Conservation (phyloP, 2,797 vertebrate species). For the Phrynocephalus vlangalii region DNA sequence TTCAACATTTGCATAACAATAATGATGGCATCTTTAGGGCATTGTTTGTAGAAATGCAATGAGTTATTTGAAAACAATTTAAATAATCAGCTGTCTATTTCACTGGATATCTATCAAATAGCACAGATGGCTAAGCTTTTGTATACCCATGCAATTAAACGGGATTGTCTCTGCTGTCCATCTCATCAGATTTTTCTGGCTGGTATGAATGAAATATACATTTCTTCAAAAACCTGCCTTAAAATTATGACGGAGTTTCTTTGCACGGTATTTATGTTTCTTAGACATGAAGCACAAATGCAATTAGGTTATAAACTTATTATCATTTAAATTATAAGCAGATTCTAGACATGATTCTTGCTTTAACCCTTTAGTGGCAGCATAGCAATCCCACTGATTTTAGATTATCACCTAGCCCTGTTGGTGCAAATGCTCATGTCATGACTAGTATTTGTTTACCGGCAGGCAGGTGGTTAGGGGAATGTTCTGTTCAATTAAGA, state of each 20-base stretch:
- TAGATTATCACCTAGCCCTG: too few species aligned
- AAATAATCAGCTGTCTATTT: constrained; percentile 54
- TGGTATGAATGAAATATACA: constrained; percentile 23
- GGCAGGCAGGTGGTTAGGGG: background rate
- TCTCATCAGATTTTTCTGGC: constrained; percentile 39
- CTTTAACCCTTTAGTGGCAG: background rate
- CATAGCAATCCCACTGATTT: background rate
- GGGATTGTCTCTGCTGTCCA: constrained; percentile 39
- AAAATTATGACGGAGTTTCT: background rate
- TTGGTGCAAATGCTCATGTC: background rate
- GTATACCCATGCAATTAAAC: constrained; percentile 43
- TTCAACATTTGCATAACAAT: constrained; percentile 28
- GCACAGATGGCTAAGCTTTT: constrained; percentile 62
- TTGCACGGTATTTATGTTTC: constrained; percentile 6
- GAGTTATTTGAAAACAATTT: constrained; percentile 48
- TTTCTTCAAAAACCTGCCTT: background rate
- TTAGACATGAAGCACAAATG: constrained; percentile 1
- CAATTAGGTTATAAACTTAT: constrained; percentile 10
- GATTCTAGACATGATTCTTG: background rate
- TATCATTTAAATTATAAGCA: background rate
- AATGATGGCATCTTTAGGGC: constrained; percentile 5
- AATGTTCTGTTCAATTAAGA: too few species aligned
- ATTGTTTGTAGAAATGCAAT: constrained; percentile 35
- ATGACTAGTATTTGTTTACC: background rate
- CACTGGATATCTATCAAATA: constrained; percentile 14